Percentiles rank a stretch among this genome's conserved stretches.
These are phyloP conservation scores for Anthoscopus minutus DNA, from an alignment of 2,113 vertebrate species.

Conservation along the genomic window DNA sequence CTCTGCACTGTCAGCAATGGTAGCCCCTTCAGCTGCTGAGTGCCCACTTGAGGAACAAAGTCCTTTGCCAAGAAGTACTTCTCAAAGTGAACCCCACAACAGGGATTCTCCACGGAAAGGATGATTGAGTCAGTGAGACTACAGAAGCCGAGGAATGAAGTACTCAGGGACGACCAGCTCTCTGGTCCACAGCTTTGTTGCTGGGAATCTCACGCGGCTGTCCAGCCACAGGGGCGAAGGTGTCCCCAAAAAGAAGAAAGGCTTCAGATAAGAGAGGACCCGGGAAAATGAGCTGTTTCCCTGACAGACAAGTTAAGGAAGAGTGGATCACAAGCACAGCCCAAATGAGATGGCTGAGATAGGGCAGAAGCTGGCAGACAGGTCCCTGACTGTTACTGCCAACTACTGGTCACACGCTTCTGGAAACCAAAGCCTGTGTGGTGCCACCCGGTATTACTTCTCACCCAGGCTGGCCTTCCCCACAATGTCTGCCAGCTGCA, in stretches of 20 bases:
- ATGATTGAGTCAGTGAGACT: not conserved
- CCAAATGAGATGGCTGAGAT: slow-evolving; percentile 10
- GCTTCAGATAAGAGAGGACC: not conserved
- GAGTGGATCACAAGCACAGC: slow-evolving; percentile 3
- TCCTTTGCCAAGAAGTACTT: not conserved
- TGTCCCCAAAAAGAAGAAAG: not conserved
- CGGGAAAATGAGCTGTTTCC: not conserved
- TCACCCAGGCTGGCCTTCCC: not conserved
- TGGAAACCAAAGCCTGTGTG: not conserved
- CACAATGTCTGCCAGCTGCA: not conserved
- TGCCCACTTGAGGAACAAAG: not conserved
- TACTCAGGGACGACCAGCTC: not conserved
- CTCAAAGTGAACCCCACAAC: not conserved
- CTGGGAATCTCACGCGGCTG: not conserved
- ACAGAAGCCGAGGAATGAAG: not conserved
- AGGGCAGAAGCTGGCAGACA: not conserved
- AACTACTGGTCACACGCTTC: not conserved
- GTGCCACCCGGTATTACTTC: not conserved
- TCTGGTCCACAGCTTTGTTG: not conserved
- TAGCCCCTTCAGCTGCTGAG: not conserved
- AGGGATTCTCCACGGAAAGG: not conserved
- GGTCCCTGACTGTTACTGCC: not conserved
- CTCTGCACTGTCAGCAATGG: not conserved
- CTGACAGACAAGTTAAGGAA: not conserved
- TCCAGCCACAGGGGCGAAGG: not conserved